These are phyloP conservation scores for Pristionchus maxplancki DNA, from an alignment of 2,888 invertebrate species.

Conservation along the genomic window DNA sequence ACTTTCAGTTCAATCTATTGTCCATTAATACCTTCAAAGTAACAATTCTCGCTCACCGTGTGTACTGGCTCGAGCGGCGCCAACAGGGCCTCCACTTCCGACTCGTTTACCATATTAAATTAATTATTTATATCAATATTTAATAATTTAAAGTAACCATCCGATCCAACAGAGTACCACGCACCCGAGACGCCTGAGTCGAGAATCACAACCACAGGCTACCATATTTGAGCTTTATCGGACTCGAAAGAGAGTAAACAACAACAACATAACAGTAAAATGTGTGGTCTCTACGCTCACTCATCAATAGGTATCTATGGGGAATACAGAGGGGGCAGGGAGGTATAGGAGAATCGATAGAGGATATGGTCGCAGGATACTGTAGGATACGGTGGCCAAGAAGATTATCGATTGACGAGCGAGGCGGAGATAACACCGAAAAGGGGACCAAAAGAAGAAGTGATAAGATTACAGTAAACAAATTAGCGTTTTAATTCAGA, in stretches of 20 bases:
- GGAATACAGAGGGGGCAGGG: background rate
- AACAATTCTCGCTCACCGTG: too few species aligned
- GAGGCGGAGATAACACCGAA: background rate
- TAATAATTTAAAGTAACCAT: background rate
- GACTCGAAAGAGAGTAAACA: constrained; percentile 12
- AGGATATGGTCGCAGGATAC: constrained; percentile 17
- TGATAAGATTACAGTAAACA: background rate
- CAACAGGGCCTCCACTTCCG: constrained; percentile 44
- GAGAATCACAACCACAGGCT: too few species aligned
- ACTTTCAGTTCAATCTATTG: too few species aligned
- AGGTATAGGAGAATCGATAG: background rate
- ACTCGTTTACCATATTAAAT: constrained; percentile 47
- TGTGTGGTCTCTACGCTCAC: constrained; percentile 27
- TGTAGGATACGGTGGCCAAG: constrained; percentile 24
- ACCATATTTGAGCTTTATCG: background rate
- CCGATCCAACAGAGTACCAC: background rate
- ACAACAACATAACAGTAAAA: constrained; percentile 41
- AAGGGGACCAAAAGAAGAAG: background rate
- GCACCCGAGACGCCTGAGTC: background rate
- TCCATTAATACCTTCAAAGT: too few species aligned
- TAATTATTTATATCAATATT: background rate
- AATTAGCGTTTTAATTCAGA: background rate
- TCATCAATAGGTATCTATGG: background rate
- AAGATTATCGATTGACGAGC: background rate
- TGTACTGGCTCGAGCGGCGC: constrained; percentile 41